phyloP scores from a whole-genome alignment of 2,113 vertebrate genomes.

The Peromyscus polionotus region DNA sequence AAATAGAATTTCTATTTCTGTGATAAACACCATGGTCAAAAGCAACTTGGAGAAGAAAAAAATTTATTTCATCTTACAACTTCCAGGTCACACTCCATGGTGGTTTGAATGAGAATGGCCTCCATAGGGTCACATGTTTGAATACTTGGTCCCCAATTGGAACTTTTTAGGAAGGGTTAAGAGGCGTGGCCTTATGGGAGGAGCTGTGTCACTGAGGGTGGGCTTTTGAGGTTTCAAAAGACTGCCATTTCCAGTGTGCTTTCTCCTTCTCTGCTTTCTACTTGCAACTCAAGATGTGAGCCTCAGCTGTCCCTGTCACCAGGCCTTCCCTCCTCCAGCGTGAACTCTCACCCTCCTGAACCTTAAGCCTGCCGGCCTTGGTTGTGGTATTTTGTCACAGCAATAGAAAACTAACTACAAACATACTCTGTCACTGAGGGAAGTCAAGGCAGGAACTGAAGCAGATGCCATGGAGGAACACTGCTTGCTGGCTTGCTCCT shows the following conservation, averaged over 20 bases:
- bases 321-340: neutral
- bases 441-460: neutral
- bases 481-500: neutral
- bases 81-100: neutral
- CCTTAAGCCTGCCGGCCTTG: neutral
- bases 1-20: neutral
- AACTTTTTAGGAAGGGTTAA: neutral
- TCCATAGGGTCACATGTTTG: neutral
- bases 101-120: neutral
- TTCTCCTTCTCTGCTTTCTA: neutral
- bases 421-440: too few relatives aligned
- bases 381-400: neutral
- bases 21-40: neutral
- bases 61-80: neutral
- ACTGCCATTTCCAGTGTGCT: neutral
- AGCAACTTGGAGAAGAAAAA: neutral
- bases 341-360: neutral
- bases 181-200: neutral
- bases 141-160: neutral
- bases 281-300: neutral
- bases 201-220: neutral
- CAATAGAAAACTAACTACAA: neutral
- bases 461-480: neutral
- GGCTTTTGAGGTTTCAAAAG: neutral
- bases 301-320: neutral